phyloP scores from a whole-genome alignment of 1,140 invertebrate species.

The Heliconius melpomene region DNA sequence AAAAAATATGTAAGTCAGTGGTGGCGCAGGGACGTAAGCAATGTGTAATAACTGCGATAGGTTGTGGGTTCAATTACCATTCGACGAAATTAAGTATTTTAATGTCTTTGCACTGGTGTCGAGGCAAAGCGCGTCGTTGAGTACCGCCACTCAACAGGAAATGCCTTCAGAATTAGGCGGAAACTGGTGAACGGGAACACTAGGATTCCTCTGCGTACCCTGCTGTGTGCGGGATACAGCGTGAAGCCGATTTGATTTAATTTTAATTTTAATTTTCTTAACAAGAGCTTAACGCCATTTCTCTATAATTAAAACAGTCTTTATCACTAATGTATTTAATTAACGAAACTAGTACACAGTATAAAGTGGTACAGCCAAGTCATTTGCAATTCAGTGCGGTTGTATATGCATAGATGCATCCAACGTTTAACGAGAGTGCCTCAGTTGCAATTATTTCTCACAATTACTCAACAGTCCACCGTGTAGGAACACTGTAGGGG shows the following conservation, averaged over 20 bases:
- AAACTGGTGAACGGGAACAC: neutral
- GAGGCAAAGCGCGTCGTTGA: too few species aligned
- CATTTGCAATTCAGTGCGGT: neutral
- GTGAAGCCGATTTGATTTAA: neutral
- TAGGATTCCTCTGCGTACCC: neutral
- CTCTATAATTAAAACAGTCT: neutral
- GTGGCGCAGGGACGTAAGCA: too few species aligned
- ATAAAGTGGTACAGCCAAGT: slow-evolving; percentile 10
- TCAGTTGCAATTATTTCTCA: slow-evolving; percentile 9
- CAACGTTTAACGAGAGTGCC: neutral
- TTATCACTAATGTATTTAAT: slow-evolving; percentile 4
- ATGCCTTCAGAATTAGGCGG: neutral
- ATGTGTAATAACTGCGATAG: too few species aligned
- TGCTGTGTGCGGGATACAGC: neutral
- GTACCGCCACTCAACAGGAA: neutral
- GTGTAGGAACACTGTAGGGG: neutral
- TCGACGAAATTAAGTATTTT: too few species aligned
- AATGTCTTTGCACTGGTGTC: too few species aligned
- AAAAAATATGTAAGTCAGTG: too few species aligned
- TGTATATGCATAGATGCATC: slow-evolving; percentile 4
- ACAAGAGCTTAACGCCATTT: neutral
- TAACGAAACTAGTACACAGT: neutral
- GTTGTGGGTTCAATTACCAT: too few species aligned
- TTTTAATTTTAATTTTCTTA: neutral
- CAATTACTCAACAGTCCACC: neutral